Base-by-base conservation (phyloP, 2,888 invertebrate genomes). In the Parnassius smintheus region DNA sequence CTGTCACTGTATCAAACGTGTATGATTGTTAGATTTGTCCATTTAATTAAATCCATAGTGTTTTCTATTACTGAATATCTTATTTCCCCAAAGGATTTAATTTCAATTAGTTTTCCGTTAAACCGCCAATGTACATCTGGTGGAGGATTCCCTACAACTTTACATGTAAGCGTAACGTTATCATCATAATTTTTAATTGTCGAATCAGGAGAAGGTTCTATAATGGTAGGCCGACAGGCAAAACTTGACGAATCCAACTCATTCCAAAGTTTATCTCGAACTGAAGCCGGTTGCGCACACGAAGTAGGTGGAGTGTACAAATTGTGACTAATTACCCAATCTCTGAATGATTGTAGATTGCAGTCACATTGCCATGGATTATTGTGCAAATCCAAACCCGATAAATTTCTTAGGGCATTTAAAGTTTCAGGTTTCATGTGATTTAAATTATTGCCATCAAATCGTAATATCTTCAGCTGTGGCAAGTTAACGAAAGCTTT, bases 351-450 rank as follows among this genome's bases (percentile, higher is more conserved):
- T 77, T 96, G 94, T 68, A 98, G 87, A 71, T 95, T 94, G 81
- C 98, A 98, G 75, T 98, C 96, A 82, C 98, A 98, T 64, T 95
- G 93, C 98, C 98, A 98, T 0, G 96, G 96, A 81, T 98, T 98
- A 70, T 95, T 94, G 73, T 95, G 94, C 52, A 98, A 88, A 72
- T 95, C 95, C 49, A 98, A 85, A 61, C 96, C 95, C 41, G 94
- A 94, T 63, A 98, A 89, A 76, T 94, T 95, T 54, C 93, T 91
- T 55, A 97, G 85, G 18, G 93, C 93, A 73, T 93, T 92, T 72
- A 96, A 94, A 68, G 95, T 94, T 75, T 94, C 94, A 48, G 94
- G 92, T 67, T 93, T 93, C 77, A 97, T 91, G 61, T 93, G 93
- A 56, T 93, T 94, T 65, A 98, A 86, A 71, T 93, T 94, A 82